A percentile compares a stretch with the other conserved stretches of the same genome.
Evolutionary conservation across 1,140 invertebrate genomes (phyloP).

Genomic region (Palaemon carinicauda): DNA sequence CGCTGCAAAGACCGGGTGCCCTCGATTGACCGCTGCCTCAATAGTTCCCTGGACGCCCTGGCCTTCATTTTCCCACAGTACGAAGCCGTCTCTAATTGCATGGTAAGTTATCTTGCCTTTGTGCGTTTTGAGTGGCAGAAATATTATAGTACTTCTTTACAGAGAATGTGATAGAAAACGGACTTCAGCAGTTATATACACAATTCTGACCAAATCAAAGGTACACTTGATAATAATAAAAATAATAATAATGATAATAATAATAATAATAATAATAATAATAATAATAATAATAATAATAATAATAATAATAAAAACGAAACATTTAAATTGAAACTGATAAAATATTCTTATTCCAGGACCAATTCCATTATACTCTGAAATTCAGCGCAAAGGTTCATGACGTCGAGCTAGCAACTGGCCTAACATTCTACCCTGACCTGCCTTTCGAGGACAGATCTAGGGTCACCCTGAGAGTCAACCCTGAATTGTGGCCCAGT

Average conservation of each 20-base stretch:
- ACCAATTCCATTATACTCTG: not conserved
- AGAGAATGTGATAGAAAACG: too few species aligned
- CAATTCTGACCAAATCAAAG: too few species aligned
- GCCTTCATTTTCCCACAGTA: slow-evolving; percentile 23
- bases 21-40: not conserved
- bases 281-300: too few species aligned
- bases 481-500: not conserved
- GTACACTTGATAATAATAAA: too few species aligned
- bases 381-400: not conserved
- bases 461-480: not conserved
- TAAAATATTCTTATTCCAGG: not conserved
- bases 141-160: too few species aligned
- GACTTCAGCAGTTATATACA: too few species aligned
- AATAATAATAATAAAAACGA: too few species aligned
- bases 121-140: too few species aligned
- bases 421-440: slow-evolving; percentile 11
- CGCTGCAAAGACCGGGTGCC: not conserved
- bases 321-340: not conserved
- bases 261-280: too few species aligned
- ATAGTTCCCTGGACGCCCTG: not conserved
- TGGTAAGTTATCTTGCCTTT: not conserved
- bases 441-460: not conserved
- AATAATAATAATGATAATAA: too few species aligned
- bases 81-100: not conserved
- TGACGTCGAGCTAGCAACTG: slow-evolving; percentile 13